Base-by-base conservation (phyloP, 2,113 vertebrate genomes). In the Ictalurus punctatus region DNA sequence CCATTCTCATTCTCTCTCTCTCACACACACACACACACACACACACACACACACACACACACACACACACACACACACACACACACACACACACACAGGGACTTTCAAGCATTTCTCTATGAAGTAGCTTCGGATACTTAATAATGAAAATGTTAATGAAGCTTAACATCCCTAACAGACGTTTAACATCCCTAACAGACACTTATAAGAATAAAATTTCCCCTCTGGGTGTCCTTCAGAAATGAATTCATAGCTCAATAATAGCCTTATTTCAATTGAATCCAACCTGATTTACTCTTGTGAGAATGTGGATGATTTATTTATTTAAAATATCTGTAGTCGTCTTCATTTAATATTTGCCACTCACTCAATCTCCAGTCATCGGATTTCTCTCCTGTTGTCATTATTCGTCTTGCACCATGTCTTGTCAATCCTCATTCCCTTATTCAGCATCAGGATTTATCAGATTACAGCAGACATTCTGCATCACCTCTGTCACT, bases 81-180 rank as follows among this genome's bases (percentile, higher is more conserved):
- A 44, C 40, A 44, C 40, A 44, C 4, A 44, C 40, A 44, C 7
- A 17, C 56, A 73, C 17, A 40, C 30, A 16, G 40, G 9, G 17
- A 37, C 34, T 12, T 34, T 19, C 13, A 56, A 54, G 44, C 61
- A 44, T 14, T 44, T 79, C n/a, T 88, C 48, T 37, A 81, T 80
- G 65, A 78, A 86, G 63, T 85, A 59, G 65, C 61, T 63, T 44
- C 54, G 12, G 85, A 65, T 73, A 73, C 63, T 76, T 80, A 67
- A 59, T 19, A 23, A 80, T 80, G 52, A 84, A 74, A 67, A 65
- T 56, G 81, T 89, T 90, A 85, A 48, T 56, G 37, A 80, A 90
- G 85, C 59, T 63, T 86, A 63, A 79, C 56, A 84, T 34, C 34
- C 34, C 34, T 34, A 34, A 34, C 34, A 34, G 34, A 34, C 40